These are phyloP conservation scores for Psephotus haematonotus DNA, from an alignment of 2,113 vertebrate genomes.

Conservation along the genomic window DNA sequence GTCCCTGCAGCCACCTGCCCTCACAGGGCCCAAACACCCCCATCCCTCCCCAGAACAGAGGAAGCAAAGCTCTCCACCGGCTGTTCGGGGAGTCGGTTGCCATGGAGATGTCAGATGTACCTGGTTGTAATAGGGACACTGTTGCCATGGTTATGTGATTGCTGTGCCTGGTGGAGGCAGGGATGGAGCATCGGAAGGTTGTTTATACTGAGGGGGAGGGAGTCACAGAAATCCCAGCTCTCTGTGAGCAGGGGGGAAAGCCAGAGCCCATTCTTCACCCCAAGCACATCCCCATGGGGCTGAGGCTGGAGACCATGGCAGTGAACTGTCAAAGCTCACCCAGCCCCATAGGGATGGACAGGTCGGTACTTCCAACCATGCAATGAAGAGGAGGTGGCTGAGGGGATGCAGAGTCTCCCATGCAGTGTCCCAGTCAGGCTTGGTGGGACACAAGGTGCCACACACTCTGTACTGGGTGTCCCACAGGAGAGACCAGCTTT, in stretches of 20 bases:
- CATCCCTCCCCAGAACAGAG: background rate
- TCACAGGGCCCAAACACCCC: accelerated
- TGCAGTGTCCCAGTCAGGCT: background rate
- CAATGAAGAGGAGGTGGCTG: background rate
- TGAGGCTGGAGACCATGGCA: background rate
- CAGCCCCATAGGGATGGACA: background rate
- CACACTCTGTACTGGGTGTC: accelerated
- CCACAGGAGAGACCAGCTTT: background rate
- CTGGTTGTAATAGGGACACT: constrained; percentile 53
- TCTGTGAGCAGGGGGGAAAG: background rate
- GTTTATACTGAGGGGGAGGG: background rate
- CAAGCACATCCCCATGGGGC: accelerated
- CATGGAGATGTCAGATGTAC: constrained; percentile 58
- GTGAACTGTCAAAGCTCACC: background rate
- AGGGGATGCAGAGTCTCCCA: background rate
- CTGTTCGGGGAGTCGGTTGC: constrained; percentile 10
- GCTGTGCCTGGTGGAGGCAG: background rate
- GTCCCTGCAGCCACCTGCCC: background rate
- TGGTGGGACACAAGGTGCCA: background rate
- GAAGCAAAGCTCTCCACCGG: background rate
- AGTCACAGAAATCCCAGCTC: background rate
- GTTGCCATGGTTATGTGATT: constrained; percentile 34
- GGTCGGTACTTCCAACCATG: accelerated
- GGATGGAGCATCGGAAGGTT: background rate
- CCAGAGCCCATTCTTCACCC: background rate